These are phyloP conservation scores for Spilarctia lutea DNA, from an alignment of 2,888 invertebrate species.

Conservation along the genomic window DNA sequence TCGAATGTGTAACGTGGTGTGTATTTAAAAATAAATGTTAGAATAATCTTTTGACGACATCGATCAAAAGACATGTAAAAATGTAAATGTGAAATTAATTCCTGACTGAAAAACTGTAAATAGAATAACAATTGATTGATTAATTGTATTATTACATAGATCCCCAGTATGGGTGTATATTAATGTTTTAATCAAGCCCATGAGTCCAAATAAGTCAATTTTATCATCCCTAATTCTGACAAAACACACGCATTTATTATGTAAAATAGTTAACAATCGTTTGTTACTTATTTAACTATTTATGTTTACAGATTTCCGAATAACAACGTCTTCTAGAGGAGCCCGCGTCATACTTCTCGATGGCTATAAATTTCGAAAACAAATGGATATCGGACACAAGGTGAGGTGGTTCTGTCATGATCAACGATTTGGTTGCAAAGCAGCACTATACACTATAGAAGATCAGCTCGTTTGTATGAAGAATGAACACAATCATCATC, in stretches of 20 bases:
- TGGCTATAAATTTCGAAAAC: conserved; percentile 33
- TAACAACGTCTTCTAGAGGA: conserved; percentile 20
- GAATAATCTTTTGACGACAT: background rate
- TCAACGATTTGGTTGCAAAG: conserved; percentile 25
- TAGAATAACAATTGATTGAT: background rate
- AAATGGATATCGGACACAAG: conserved; percentile 12
- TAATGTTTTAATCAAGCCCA: background rate
- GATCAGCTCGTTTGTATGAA: conserved; percentile 20
- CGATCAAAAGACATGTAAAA: background rate
- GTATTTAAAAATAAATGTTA: background rate
- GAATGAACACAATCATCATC: conserved; percentile 26
- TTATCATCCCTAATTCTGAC: background rate
- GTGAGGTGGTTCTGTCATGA: conserved; percentile 30
- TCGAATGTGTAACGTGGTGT: background rate
- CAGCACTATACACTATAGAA: conserved; percentile 25
- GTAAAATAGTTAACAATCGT: background rate
- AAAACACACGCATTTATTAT: background rate
- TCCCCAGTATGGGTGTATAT: background rate
- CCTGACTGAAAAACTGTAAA: background rate
- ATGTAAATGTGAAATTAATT: background rate
- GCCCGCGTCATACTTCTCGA: conserved; percentile 21
- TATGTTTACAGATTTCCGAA: conserved; percentile 10
- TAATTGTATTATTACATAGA: background rate
- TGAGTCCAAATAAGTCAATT: background rate
- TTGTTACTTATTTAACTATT: background rate